These are phyloP conservation scores for Thripadectes ignobilis DNA, from an alignment of 2,797 vertebrate species.

Conservation along the genomic window DNA sequence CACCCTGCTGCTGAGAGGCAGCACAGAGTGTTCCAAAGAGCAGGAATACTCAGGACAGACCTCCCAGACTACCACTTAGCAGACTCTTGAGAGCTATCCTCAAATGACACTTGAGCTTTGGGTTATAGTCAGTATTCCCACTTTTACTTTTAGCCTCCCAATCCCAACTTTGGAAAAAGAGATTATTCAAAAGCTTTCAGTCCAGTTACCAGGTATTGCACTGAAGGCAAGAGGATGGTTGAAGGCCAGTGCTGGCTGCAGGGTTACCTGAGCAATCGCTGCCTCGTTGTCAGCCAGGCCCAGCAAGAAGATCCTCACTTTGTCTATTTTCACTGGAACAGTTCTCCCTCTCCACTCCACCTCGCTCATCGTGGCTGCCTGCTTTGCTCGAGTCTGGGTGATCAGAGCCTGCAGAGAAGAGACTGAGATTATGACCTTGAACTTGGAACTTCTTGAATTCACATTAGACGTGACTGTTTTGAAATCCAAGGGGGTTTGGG, in stretches of 20 bases:
- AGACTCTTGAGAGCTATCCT: neutral
- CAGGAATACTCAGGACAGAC: neutral
- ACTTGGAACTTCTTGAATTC: neutral
- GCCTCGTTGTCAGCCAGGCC: constrained; percentile 94
- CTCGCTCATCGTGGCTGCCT: constrained; percentile 97
- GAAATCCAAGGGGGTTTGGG: neutral
- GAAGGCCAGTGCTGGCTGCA: neutral
- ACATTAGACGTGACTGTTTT: neutral
- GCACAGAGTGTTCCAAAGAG: neutral
- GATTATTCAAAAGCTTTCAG: neutral
- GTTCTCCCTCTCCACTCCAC: constrained; percentile 94
- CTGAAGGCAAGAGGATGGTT: neutral
- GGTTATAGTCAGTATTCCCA: neutral
- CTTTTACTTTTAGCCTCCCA: neutral
- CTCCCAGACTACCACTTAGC: neutral
- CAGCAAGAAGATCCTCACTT: constrained; percentile 93
- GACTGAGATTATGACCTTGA: neutral
- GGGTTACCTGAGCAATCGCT: constrained; percentile 89
- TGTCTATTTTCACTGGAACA: constrained; percentile 95
- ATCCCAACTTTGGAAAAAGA: neutral
- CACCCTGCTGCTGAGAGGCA: neutral
- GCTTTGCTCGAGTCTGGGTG: constrained; percentile 95
- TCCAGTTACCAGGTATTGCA: neutral
- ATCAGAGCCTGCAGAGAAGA: constrained; percentile 78
- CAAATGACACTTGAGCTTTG: neutral